Conservation (phyloP, 2,888 invertebrate genomes). For the Brassicogethes aeneus region DNA sequence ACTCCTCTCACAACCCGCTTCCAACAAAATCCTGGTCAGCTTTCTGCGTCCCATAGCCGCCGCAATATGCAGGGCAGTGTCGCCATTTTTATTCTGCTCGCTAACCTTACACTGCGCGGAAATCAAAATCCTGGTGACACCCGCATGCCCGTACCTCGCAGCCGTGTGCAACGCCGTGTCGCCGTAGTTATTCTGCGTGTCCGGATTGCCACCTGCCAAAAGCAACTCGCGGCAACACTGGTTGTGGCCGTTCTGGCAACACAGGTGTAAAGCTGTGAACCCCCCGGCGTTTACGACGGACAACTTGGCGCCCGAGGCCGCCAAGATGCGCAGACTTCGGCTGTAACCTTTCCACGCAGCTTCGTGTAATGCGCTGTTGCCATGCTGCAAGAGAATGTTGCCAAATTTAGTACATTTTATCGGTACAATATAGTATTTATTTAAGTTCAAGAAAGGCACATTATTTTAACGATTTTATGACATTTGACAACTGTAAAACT, state of each 20-base stretch:
- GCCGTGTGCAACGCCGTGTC: constrained; percentile 93
- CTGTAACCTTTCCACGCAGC: constrained; percentile 94
- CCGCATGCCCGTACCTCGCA: constrained; percentile 92
- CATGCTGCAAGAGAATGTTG: constrained; percentile 66
- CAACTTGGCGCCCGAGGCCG: constrained; percentile 55
- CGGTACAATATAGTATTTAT: not conserved
- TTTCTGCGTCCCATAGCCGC: constrained; percentile 90
- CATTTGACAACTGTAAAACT: too few species aligned
- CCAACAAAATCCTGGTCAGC: constrained; percentile 80
- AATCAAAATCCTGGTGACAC: constrained; percentile 87
- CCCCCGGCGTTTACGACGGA: constrained; percentile 73
- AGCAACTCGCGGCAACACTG: constrained; percentile 85
- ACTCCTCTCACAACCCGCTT: constrained; percentile 68
- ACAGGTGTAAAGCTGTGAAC: constrained; percentile 88
- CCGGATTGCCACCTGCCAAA: constrained; percentile 77
- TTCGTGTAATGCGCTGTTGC: constrained; percentile 90
- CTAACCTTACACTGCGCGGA: constrained; percentile 71
- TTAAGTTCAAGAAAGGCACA: too few species aligned
- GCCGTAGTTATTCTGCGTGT: constrained; percentile 89
- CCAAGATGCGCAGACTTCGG: constrained; percentile 67
- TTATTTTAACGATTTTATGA: too few species aligned
- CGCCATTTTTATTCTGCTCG: constrained; percentile 94
- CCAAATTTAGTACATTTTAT: constrained; percentile 8
- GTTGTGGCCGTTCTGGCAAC: constrained; percentile 95
- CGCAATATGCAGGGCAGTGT: constrained; percentile 88